phyloP scores from a whole-genome alignment of 2,797 vertebrate genomes.

The Sebastes melanostomus region DNA sequence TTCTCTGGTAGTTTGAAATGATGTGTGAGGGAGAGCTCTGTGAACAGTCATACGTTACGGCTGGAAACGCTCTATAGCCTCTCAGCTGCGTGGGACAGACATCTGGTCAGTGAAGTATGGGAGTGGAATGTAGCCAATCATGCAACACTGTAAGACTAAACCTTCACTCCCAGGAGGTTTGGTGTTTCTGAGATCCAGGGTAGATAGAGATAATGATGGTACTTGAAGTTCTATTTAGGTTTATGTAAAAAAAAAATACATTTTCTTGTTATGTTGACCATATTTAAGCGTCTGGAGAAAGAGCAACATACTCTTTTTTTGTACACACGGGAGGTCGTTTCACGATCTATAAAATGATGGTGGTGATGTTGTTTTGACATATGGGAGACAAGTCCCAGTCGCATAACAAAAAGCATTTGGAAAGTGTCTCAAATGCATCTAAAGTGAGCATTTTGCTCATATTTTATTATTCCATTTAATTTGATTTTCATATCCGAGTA shows the following conservation, averaged over 20 bases:
- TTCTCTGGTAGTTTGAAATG: constrained; percentile 15
- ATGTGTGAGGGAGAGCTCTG: constrained; percentile 2
- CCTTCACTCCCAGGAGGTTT: constrained; percentile 1
- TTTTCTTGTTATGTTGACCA: background rate
- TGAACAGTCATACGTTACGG: constrained; percentile 18
- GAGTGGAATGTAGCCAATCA: constrained; percentile 34
- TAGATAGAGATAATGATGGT: background rate
- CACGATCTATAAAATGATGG: background rate
- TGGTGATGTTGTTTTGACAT: background rate
- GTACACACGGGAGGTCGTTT: background rate
- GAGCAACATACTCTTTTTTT: background rate
- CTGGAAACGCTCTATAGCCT: constrained; percentile 24
- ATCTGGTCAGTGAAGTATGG: constrained; percentile 54
- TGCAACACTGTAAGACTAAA: constrained; percentile 24
- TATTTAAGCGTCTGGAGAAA: background rate
- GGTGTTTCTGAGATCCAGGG: background rate
- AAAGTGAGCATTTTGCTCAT: background rate
- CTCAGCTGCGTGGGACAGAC: constrained; percentile 55
- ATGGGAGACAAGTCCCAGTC: background rate
- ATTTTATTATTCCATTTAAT: background rate
- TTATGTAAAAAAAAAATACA: background rate
- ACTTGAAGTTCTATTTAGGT: background rate
- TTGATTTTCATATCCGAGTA: background rate
- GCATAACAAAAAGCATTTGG: background rate
- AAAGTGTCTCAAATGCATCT: background rate